Conservation (phyloP, 2,113 vertebrate genomes). For the Cynocephalus volans region DNA sequence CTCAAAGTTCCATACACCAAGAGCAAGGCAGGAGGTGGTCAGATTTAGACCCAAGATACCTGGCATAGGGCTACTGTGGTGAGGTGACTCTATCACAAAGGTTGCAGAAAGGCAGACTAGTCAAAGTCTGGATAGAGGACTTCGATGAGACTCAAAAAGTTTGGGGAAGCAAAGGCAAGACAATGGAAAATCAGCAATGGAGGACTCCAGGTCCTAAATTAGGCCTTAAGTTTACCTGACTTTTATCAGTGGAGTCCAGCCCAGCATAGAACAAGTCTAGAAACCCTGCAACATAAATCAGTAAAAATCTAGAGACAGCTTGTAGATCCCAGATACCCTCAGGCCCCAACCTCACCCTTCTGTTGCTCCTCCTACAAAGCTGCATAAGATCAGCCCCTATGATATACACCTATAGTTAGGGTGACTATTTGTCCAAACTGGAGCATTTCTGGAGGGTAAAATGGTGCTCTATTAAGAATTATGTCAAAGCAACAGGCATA, state of each 20-base stretch:
- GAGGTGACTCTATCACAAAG: background rate
- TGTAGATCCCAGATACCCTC: background rate
- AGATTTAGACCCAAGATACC: background rate
- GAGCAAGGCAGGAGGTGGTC: background rate
- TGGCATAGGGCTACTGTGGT: background rate
- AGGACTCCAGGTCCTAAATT: background rate
- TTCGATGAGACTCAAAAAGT: background rate
- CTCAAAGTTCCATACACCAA: conserved; percentile 6
- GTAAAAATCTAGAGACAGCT: background rate
- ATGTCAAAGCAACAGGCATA: background rate
- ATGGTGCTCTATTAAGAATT: background rate
- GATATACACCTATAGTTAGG: background rate
- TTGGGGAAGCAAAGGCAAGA: background rate
- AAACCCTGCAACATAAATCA: background rate
- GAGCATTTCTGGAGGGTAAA: background rate
- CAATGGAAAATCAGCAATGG: background rate
- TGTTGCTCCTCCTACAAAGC: background rate
- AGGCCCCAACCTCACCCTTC: background rate
- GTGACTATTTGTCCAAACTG: background rate
- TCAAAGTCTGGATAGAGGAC: background rate
- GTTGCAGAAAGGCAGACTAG: background rate
- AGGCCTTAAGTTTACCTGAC: background rate
- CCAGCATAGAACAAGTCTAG: background rate
- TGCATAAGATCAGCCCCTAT: background rate
- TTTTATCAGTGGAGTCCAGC: background rate